These are phyloP conservation scores for Stegodyphus dumicola DNA, from an alignment of 1,140 invertebrate genomes.

Conservation along the genomic window DNA sequence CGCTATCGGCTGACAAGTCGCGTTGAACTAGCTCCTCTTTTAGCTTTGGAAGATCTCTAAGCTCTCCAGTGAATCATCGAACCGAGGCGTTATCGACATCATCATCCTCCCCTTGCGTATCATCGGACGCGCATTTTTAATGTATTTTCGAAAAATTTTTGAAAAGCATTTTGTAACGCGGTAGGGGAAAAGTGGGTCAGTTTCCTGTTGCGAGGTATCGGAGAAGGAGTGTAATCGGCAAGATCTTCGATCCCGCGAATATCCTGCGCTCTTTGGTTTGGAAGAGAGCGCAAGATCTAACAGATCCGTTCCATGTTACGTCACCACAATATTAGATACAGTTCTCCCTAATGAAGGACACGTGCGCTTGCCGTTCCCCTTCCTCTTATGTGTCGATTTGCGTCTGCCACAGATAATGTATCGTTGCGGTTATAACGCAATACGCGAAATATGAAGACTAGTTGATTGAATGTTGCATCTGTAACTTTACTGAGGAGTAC, in stretches of 20 bases:
- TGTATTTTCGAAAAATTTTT: constrained; percentile 24
- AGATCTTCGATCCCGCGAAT: constrained; percentile 21
- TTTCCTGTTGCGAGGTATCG: constrained; percentile 5
- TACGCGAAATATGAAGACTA: background rate
- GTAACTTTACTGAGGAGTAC: too few species aligned
- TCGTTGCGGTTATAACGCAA: constrained; percentile 18
- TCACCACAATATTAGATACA: constrained; percentile 1
- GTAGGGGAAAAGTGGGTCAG: constrained; percentile 34
- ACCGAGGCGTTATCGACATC: constrained; percentile 8
- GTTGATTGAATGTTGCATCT: too few species aligned
- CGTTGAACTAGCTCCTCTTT: constrained; percentile 11
- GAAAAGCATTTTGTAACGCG: constrained; percentile 14
- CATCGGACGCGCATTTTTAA: constrained; percentile 23
- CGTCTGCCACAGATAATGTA: constrained; percentile 15
- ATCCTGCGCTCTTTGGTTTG: constrained; percentile 2
- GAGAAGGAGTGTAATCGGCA: background rate
- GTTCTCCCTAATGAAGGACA: constrained; percentile 26
- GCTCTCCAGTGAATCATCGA: constrained; percentile 27
- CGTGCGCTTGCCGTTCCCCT: background rate
- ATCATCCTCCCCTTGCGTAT: constrained; percentile 20
- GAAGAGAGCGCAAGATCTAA: background rate
- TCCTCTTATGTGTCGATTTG: background rate
- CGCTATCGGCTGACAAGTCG: background rate
- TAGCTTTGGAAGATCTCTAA: constrained; percentile 5
- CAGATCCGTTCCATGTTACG: constrained; percentile 22